phyloP scores from a whole-genome alignment of 2,113 vertebrate genomes.

The Struthidea cinerea region DNA sequence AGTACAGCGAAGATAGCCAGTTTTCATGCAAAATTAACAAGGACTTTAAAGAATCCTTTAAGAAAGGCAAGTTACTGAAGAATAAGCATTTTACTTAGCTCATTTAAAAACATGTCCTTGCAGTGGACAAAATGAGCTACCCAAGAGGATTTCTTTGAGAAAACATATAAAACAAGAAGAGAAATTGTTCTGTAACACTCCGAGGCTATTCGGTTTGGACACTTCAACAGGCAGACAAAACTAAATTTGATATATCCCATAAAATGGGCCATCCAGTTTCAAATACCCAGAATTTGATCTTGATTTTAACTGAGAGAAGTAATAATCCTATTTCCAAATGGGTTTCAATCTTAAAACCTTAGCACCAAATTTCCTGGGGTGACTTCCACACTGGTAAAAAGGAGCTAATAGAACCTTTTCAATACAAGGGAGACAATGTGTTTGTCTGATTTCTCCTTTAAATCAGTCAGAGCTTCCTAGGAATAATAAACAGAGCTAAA shows the following conservation, averaged over 20 bases:
- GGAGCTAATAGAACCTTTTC: not conserved
- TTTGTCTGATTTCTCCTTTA: not conserved
- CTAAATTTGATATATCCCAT: not conserved
- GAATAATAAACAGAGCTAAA: constrained; percentile 14
- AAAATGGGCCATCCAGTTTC: not conserved
- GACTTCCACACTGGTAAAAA: not conserved
- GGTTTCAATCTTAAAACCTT: not conserved
- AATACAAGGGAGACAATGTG: not conserved
- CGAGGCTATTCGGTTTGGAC: not conserved
- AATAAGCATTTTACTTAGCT: not conserved
- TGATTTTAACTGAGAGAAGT: not conserved
- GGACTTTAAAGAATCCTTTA: not conserved
- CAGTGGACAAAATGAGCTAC: not conserved
- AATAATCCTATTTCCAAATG: not conserved
- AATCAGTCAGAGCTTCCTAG: not conserved
- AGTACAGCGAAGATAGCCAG: not conserved
- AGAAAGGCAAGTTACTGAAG: not conserved
- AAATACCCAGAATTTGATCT: not conserved
- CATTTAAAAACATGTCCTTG: not conserved
- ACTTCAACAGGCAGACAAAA: not conserved
- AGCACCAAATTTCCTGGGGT: not conserved
- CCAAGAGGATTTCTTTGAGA: not conserved
- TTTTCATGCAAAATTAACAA: not conserved
- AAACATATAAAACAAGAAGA: not conserved
- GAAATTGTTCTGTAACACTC: not conserved